These are phyloP conservation scores for Polyergus mexicanus DNA, from an alignment of 1,140 invertebrate species.

Conservation along the genomic window DNA sequence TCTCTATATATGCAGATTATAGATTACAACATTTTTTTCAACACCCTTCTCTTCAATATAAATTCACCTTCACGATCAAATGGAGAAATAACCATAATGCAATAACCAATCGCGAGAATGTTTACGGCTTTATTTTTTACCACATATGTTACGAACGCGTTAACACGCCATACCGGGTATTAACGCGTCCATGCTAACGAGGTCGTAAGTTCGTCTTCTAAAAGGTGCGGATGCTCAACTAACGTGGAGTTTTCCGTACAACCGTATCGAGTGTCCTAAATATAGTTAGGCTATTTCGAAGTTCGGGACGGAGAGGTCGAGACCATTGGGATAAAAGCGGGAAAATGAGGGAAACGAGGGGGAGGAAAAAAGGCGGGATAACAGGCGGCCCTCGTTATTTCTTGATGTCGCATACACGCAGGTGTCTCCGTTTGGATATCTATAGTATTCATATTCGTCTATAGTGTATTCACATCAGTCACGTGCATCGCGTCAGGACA, in stretches of 20 bases:
- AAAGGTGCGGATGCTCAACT: slow-evolving; percentile 55
- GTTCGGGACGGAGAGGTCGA: slow-evolving; percentile 2
- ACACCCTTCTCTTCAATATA: background rate
- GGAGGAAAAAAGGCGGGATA: background rate
- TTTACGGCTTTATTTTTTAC: slow-evolving; percentile 23
- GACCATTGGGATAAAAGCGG: slow-evolving; percentile 47
- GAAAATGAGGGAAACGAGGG: slow-evolving; percentile 52
- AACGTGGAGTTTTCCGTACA: slow-evolving; percentile 15
- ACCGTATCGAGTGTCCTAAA: slow-evolving; percentile 61
- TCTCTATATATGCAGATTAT: background rate
- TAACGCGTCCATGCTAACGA: slow-evolving; percentile 65
- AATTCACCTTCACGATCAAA: slow-evolving; percentile 39
- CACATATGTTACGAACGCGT: slow-evolving; percentile 40
- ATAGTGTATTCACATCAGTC: background rate
- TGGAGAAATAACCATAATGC: background rate
- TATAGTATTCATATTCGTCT: slow-evolving; percentile 16
- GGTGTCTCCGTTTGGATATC: slow-evolving; percentile 62
- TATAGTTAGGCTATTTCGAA: slow-evolving; percentile 70
- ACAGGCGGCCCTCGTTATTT: slow-evolving; percentile 61
- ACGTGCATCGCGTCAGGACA: slow-evolving; percentile 7
- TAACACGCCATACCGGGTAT: slow-evolving; percentile 13
- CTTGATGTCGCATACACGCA: slow-evolving; percentile 58
- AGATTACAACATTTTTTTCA: background rate
- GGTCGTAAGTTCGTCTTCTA: slow-evolving; percentile 64
- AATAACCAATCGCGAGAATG: slow-evolving; percentile 18